These are phyloP conservation scores for Phymorhynchus buccinoides DNA, from an alignment of 1,140 invertebrate species.

Conservation along the genomic window DNA sequence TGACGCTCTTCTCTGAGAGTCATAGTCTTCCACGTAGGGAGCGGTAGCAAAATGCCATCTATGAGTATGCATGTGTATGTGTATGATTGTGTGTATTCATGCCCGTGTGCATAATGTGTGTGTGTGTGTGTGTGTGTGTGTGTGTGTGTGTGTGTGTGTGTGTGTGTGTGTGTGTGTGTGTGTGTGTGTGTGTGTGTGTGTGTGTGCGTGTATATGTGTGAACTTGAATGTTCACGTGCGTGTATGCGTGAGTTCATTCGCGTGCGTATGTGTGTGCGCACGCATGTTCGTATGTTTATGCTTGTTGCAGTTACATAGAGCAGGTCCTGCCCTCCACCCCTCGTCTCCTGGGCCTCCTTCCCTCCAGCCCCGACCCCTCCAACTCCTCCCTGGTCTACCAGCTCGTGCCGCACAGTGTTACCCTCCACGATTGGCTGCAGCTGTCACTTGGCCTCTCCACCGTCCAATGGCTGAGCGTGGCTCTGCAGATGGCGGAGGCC, in stretches of 20 bases:
- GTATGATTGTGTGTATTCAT: not conserved
- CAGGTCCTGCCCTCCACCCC: not conserved
- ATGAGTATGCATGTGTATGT: too few species aligned
- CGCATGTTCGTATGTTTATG: too few species aligned
- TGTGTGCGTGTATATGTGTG: too few species aligned
- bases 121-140: not conserved
- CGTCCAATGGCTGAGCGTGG: slow-evolving; percentile 27
- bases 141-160: too few species aligned
- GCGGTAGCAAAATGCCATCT: too few species aligned
- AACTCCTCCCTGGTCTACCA: slow-evolving; percentile 14
- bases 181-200: too few species aligned
- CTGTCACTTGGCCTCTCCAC: not conserved
- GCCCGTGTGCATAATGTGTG: not conserved
- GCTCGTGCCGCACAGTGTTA: not conserved
- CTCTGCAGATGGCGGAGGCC: not conserved
- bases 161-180: not conserved
- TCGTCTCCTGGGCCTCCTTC: not conserved
- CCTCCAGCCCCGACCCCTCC: not conserved
- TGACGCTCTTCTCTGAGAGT: too few species aligned
- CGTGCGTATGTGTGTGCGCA: too few species aligned
- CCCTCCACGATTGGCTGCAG: not conserved
- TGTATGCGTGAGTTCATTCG: too few species aligned
- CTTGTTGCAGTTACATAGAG: slow-evolving; percentile 2
- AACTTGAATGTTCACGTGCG: too few species aligned
- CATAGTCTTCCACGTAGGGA: too few species aligned